phyloP scores from a whole-genome alignment of 1,140 invertebrate genomes.

The Eurosta solidaginis region DNA sequence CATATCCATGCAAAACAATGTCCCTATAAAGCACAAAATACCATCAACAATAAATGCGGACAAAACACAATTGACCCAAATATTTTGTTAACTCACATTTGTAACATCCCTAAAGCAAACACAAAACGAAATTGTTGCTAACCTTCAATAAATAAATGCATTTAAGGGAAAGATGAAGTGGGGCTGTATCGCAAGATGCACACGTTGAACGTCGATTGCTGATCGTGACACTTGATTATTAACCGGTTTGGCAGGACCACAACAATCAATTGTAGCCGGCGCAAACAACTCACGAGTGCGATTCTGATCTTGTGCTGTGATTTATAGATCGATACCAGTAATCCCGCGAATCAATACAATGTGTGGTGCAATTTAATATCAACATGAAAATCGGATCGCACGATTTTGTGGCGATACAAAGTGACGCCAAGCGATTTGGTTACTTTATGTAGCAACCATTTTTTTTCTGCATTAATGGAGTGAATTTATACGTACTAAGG shows the following conservation, averaged over 20 bases:
- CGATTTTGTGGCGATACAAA: neutral
- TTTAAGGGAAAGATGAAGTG: neutral
- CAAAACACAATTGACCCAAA: too few species aligned
- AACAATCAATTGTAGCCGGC: neutral
- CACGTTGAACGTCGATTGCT: neutral
- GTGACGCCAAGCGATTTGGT: neutral
- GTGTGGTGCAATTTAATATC: neutral
- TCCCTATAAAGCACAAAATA: too few species aligned
- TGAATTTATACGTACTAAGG: too few species aligned
- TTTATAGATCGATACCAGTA: neutral
- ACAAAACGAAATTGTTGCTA: too few species aligned
- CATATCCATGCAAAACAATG: too few species aligned
- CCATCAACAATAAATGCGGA: too few species aligned
- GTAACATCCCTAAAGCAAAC: too few species aligned
- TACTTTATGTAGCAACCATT: neutral
- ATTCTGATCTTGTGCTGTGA: neutral
- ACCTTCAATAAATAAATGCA: neutral
- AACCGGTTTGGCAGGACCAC: constrained; percentile 20
- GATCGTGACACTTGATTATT: constrained; percentile 34
- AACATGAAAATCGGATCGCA: constrained; percentile 21
- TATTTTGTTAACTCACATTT: too few species aligned
- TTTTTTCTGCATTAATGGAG: too few species aligned
- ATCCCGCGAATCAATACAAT: constrained; percentile 2
- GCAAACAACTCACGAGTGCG: neutral
- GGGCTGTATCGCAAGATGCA: neutral